Conservation (phyloP, 2,888 invertebrate species). For the Priocnemis perturbator region DNA sequence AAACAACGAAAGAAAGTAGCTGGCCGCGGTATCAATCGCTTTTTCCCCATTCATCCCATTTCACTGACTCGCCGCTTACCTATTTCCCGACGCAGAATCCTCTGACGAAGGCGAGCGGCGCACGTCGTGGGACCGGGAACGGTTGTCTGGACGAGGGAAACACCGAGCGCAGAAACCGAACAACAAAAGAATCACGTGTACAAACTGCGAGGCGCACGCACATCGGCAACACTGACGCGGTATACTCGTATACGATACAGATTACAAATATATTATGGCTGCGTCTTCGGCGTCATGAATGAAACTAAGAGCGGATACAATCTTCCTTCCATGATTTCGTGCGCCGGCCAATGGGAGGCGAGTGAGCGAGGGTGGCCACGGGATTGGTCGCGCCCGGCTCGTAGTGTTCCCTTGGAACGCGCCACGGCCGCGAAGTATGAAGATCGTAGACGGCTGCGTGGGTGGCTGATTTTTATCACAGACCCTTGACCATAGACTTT, state of each 20-base stretch:
- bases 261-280: conserved; percentile 70
- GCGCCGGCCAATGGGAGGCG: conserved; percentile 43
- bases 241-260: conserved; percentile 69
- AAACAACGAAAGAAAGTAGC: too few relatives aligned
- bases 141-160: too few relatives aligned
- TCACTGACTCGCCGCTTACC: neutral
- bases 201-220: conserved; percentile 62
- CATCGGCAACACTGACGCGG: conserved; percentile 70
- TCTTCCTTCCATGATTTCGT: conserved; percentile 53
- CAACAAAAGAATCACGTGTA: conserved; percentile 64
- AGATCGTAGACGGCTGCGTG: too few relatives aligned
- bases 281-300: conserved; percentile 70
- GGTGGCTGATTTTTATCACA: too few relatives aligned
- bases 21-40: neutral
- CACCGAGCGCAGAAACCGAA: conserved; percentile 55
- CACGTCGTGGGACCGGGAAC: conserved; percentile 50
- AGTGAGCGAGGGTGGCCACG: neutral
- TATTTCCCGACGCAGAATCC: conserved; percentile 47
- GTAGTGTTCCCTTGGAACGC: too few relatives aligned
- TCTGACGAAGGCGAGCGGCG: conserved; percentile 45
- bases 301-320: conserved; percentile 69
- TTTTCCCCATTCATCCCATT: too few relatives aligned
- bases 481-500: too few relatives aligned
- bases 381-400: too few relatives aligned
- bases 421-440: too few relatives aligned